Evolutionary conservation across 2,888 invertebrate species (phyloP).

Genomic region (Ashinkailepas kermadecensis): DNA sequence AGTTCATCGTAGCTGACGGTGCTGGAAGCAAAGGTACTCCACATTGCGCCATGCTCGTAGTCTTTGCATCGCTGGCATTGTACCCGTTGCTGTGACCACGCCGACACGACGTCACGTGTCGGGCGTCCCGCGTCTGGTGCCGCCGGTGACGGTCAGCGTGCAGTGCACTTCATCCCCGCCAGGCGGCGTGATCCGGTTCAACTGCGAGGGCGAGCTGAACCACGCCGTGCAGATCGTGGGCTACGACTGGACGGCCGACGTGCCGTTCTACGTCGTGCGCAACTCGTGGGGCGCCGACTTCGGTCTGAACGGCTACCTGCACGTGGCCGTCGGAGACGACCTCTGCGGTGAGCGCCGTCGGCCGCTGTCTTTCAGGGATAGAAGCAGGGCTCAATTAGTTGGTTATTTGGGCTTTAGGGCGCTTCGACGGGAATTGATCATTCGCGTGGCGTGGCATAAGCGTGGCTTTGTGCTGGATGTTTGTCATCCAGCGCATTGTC

Average conservation of each 20-base stretch:
- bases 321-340: conserved; percentile 65
- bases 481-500: not conserved
- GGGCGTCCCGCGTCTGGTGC: too few relatives aligned
- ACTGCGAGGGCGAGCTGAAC: conserved; percentile 65
- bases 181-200: conserved; percentile 72
- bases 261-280: conserved; percentile 72
- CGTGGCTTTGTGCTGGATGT: not conserved
- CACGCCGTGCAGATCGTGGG: conserved; percentile 79
- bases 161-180: not conserved
- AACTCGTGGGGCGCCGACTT: conserved; percentile 78
- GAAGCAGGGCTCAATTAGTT: not conserved
- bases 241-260: conserved; percentile 61
- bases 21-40: too few relatives aligned
- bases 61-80: too few relatives aligned
- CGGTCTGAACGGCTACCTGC: conserved; percentile 66
- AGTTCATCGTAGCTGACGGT: too few relatives aligned
- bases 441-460: not conserved
- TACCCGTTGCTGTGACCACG: too few relatives aligned
- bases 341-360: conserved; percentile 56
- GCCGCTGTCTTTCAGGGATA: not conserved
- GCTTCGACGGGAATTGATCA: not conserved
- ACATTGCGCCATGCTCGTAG: too few relatives aligned
- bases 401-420: not conserved
- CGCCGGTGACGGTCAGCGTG: not conserved
- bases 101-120: too few relatives aligned